Evolutionary conservation across 2,797 vertebrate genomes (phyloP).

Genomic region (Pseudotriccus pelzelni): DNA sequence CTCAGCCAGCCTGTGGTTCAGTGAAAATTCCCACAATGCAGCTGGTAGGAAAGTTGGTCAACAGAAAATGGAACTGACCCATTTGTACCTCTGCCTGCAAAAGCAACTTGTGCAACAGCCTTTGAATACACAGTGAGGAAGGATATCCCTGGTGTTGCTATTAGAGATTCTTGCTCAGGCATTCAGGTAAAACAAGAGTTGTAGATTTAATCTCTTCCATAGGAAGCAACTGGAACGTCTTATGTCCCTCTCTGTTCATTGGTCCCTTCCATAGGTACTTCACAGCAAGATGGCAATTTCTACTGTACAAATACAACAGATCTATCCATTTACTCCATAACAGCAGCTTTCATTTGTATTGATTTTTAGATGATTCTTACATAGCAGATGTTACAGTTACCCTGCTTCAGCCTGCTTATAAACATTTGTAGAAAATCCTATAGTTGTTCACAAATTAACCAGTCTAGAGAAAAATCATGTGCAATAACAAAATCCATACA

Average conservation of each 20-base stretch:
- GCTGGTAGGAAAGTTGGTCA: not conserved
- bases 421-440: not conserved
- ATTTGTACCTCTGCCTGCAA: not conserved
- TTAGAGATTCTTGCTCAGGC: not conserved
- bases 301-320: not conserved
- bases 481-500: not conserved
- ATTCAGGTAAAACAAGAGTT: not conserved
- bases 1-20: not conserved
- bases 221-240: not conserved
- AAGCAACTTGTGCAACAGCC: not conserved
- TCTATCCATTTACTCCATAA: not conserved
- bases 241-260: not conserved
- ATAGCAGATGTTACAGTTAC: not conserved
- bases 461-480: not conserved
- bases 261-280: not conserved
- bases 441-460: not conserved
- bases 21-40: not conserved
- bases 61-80: not conserved
- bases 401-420: not conserved
- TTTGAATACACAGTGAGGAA: not conserved
- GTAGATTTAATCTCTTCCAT: not conserved
- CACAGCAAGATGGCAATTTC: not conserved
- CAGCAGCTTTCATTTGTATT: not conserved
- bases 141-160: not conserved
- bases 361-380: not conserved